phyloP scores from a whole-genome alignment of 2,888 invertebrate species.

The Cosmopolites sordidus region DNA sequence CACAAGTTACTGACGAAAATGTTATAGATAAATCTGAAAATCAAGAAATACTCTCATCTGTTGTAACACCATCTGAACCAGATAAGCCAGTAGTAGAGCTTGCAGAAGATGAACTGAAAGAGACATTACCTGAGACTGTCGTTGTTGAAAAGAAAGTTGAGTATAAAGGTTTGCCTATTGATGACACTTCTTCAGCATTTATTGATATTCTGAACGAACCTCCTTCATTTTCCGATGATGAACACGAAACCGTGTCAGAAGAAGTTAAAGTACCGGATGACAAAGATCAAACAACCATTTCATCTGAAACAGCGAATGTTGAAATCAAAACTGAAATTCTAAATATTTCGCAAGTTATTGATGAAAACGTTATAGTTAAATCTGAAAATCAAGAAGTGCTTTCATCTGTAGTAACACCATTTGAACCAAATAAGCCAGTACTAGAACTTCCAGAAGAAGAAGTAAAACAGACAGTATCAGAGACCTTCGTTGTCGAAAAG shows the following conservation, averaged over 20 bases:
- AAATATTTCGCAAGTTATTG: too few relatives aligned
- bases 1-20: too few relatives aligned
- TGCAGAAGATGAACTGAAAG: not conserved
- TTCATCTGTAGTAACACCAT: not conserved
- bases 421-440: constrained; percentile 17
- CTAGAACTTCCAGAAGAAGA: too few relatives aligned
- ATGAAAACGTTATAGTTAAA: not conserved
- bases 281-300: too few relatives aligned
- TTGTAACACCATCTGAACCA: not conserved
- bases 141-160: constrained; percentile 18
- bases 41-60: constrained; percentile 14
- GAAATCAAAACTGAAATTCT: too few relatives aligned
- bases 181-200: not conserved
- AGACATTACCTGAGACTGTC: not conserved
- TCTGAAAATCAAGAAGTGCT: not conserved
- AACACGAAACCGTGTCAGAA: not conserved
- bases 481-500: constrained; percentile 3
- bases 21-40: too few relatives aligned
- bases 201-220: constrained; percentile 36
- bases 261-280: not conserved
- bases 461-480: not conserved
- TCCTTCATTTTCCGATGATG: constrained; percentile 37
- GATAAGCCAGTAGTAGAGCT: constrained; percentile 16
- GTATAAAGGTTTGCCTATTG: constrained; percentile 32
- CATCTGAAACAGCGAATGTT: not conserved